These are phyloP conservation scores for Alligator sinensis DNA, from an alignment of 2,113 vertebrate genomes.

Conservation along the genomic window DNA sequence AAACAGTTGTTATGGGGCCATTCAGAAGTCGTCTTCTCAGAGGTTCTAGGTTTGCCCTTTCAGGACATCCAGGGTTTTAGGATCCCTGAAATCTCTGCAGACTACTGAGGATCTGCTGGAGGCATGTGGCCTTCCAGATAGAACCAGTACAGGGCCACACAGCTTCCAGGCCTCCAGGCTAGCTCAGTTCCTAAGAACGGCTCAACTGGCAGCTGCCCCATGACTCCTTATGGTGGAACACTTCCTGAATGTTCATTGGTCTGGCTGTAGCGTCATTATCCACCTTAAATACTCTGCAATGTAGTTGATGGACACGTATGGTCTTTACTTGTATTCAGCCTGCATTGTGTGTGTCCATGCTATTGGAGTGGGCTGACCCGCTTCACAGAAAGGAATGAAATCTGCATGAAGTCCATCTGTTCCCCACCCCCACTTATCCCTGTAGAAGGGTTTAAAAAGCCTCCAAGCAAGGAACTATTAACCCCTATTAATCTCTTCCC, in stretches of 20 bases:
- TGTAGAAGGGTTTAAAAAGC: too few species aligned
- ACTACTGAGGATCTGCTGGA: background rate
- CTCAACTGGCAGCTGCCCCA: background rate
- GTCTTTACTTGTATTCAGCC: too few species aligned
- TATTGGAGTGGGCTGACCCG: background rate
- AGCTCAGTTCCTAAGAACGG: background rate
- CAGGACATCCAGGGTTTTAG: fast-evolving
- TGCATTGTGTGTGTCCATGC: background rate
- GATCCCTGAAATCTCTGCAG: fast-evolving
- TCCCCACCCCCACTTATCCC: too few species aligned
- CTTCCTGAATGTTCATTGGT: background rate
- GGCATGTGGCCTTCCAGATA: background rate
- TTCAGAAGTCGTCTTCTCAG: fast-evolving
- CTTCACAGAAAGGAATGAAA: background rate
- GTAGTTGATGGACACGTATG: background rate
- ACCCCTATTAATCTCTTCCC: background rate
- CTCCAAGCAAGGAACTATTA: background rate
- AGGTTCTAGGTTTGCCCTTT: background rate
- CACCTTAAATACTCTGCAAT: background rate
- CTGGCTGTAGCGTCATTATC: background rate
- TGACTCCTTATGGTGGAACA: background rate
- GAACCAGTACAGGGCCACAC: background rate
- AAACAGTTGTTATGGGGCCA: background rate
- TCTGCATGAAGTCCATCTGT: too few species aligned
- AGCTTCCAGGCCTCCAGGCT: background rate